phyloP scores from a whole-genome alignment of 2,113 vertebrate genomes.

The Pseudorhombus dupliciocellatus region DNA sequence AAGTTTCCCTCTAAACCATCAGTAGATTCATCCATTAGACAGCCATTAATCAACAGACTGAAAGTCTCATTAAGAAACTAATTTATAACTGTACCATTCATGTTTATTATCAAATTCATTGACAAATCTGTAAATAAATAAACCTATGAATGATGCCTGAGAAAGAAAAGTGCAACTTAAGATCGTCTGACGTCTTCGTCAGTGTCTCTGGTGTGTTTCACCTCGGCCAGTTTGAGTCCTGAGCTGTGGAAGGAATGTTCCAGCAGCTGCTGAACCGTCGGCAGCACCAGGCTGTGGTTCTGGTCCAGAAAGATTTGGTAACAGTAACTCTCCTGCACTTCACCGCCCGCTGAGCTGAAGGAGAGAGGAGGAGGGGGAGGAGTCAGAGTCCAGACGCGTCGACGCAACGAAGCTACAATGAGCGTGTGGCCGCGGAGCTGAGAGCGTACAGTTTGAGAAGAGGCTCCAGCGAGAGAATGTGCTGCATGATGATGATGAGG shows the following conservation, averaged over 20 bases:
- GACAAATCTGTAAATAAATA: no score
- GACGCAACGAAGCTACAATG: not conserved
- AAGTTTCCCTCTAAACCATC: not conserved
- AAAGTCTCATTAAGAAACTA: no score
- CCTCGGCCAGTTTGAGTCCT: constrained; percentile 87
- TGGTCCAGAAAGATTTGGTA: constrained; percentile 93
- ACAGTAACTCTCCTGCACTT: constrained; percentile 87
- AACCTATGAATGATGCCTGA: no score
- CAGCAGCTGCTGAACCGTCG: constrained; percentile 88
- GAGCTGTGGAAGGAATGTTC: constrained; percentile 87
- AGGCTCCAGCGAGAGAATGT: constrained; percentile 87
- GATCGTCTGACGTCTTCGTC: no score
- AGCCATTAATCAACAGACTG: no score
- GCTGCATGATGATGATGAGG: constrained; percentile 88
- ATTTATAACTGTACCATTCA: no score
- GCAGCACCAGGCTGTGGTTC: constrained; percentile 87
- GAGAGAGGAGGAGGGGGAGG: not conserved
- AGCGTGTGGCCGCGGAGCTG: not conserved
- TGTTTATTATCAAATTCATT: no score
- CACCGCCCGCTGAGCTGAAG: constrained; percentile 72
- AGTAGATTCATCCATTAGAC: not conserved
- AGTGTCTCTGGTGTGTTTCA: constrained; percentile 39
- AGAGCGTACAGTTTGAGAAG: constrained; percentile 84
- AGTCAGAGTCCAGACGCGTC: not conserved
- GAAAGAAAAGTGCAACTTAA: no score